Base-by-base conservation (phyloP, 2,888 invertebrate genomes). In the Eumacrocentrus americanus region DNA sequence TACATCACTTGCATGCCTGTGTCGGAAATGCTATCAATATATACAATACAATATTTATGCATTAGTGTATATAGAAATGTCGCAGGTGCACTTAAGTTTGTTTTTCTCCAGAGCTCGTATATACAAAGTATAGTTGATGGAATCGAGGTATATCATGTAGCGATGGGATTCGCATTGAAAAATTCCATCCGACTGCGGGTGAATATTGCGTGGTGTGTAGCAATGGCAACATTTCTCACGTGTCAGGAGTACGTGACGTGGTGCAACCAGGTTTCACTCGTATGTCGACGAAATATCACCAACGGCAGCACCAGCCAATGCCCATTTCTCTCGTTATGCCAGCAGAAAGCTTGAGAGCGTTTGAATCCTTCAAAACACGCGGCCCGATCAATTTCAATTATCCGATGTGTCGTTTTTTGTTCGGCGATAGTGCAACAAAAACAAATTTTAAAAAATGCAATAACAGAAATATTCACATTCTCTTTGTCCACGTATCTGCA, bases 221-320 rank as follows among this genome's bases (percentile, higher is more conserved):
- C 56, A 60, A 62, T 60, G 52, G 64, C 48, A 57, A 35, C 56
- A 63, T 65, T 63, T 63, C 22, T 65, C 63, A 63, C 56, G 42
- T 58, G 60, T 50, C 63, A 58, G 7, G 42, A 18, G 18, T 53
- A 53, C 42, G 53, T 53, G 53, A 53, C 53, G 29, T 50, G 12
- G 34, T 35, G 50, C n/a, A 18, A 53, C 18, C 25, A 25, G 40
- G 25, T 42, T 25, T 18, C 42, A 25, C n/a, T 14, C 11, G 29
- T 42, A 42, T 42, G 18, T 29, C 53, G 52, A 42, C 16, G 42
- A 53, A 53, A 52, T 52, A 53, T 53, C 42, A 40, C 53, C 29
- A 35, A n/a, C n/a, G 29, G 38, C 47, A 47, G 56, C 40, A 20
- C n/a, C n/a, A n/a, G n/a, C n/a, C n/a, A 40, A 50, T 57, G 40